Evolutionary conservation across 2,888 invertebrate genomes (phyloP), one percentile per base, ranked within the genome.

Genomic region (Nemurella pictetii): DNA sequence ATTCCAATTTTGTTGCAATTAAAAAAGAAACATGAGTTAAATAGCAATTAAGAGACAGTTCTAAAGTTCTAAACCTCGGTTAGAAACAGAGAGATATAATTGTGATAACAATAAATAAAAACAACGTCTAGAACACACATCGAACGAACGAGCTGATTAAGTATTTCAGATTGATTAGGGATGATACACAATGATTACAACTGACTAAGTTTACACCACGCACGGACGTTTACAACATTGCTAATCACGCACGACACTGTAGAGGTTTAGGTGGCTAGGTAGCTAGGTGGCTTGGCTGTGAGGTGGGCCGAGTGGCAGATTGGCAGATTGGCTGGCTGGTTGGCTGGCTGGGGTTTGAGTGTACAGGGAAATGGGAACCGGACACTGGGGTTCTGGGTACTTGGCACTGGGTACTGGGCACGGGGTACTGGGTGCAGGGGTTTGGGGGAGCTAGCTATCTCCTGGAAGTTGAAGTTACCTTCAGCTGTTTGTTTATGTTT

Each of bases 381-480:
- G 32, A 73, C 72, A 28, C 55, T 28, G n/a, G 75, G 36, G 78
- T 35, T 30, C 35, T 12, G 30, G 84, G 55, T 55, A 12, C 55
- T 55, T 12, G 78, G 84, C 77, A 26, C 80, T 80, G 85, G 81
- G 83, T 83, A 84, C 85, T 90, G 90, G 90, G 90, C 90, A 90
- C 90, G 90, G 90, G 90, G 90, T 85, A 55, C 55, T 55, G 80
- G 84, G 87, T 90, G 89, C 89, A 89, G 89, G 89, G 89, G 89
- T 88, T 89, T 88, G 87, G 88, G 85, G 86, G 86, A 85, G 92
- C 92, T 92, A 92, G 92, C 92, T 92, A 91, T 92, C 92, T 92
- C 92, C 92, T 92, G 92, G 90, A 90, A 90, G 91, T 90, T 90
- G 91, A 90, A 90, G 92, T 92, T 92, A 92, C 92, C 92, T 92